These are phyloP conservation scores for Psephotus haematonotus DNA, from an alignment of 2,113 vertebrate species.

Conservation along the genomic window DNA sequence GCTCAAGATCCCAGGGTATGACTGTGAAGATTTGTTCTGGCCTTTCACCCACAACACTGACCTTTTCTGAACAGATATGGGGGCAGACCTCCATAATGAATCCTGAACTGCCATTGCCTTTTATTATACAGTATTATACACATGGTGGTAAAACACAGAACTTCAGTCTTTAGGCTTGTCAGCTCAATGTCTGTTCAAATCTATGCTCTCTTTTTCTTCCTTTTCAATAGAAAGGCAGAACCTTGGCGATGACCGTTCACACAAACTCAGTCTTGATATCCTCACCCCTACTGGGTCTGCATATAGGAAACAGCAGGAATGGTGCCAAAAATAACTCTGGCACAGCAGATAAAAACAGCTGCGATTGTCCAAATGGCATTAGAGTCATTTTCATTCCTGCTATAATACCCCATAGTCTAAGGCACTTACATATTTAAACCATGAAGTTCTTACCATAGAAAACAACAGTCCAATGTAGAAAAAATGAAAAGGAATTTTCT, in stretches of 20 bases:
- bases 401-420: neutral
- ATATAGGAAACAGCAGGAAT: neutral
- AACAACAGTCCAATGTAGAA: neutral
- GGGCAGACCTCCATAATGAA: neutral
- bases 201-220: neutral
- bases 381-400: neutral
- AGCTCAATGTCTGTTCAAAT: neutral
- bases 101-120: neutral
- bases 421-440: neutral
- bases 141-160: neutral
- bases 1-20: neutral
- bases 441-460: neutral
- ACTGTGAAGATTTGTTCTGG: neutral
- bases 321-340: conserved; percentile 3
- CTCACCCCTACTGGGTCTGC: neutral
- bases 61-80: neutral
- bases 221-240: neutral
- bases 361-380: neutral
- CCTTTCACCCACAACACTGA: neutral
- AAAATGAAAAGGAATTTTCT: neutral
- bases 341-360: conserved; percentile 22
- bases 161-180: neutral
- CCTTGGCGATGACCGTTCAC: neutral
- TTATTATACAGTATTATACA: neutral
- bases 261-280: neutral